These are phyloP conservation scores for Lucilia sericata DNA, from an alignment of 1,140 invertebrate species.

Conservation along the genomic window DNA sequence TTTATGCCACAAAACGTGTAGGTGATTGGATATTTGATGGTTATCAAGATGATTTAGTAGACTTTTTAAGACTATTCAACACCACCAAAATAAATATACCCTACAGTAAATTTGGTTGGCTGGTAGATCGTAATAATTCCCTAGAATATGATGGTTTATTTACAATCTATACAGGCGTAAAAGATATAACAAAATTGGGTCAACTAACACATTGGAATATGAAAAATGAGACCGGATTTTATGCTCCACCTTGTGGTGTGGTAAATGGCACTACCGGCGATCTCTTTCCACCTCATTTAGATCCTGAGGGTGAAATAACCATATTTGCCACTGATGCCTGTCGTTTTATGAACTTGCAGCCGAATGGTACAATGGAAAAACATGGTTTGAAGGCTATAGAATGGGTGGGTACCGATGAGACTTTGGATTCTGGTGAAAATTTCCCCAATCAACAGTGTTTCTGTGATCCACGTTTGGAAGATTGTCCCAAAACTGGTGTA, in stretches of 20 bases:
- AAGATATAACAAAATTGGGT: conserved; percentile 75
- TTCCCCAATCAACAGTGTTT: conserved; percentile 73
- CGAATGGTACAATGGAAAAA: conserved; percentile 55
- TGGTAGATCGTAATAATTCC: conserved; percentile 81
- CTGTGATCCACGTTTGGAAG: conserved; percentile 66
- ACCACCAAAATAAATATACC: conserved; percentile 72
- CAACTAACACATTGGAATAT: conserved; percentile 77
- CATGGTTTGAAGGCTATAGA: conserved; percentile 72
- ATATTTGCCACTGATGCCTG: conserved; percentile 81
- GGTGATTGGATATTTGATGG: conserved; percentile 80
- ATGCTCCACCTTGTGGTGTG: conserved; percentile 72
- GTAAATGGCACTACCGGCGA: conserved; percentile 82
- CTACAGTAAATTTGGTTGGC: conserved; percentile 82
- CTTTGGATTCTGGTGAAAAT: conserved; percentile 78
- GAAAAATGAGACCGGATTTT: conserved; percentile 71
- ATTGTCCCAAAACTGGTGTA: conserved; percentile 70
- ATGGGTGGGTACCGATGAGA: conserved; percentile 73
- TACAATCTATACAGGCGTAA: conserved; percentile 78
- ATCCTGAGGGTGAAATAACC: conserved; percentile 70
- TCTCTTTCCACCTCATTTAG: conserved; percentile 78
- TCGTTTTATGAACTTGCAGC: conserved; percentile 70
- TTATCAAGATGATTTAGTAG: conserved; percentile 77
- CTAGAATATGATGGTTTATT: conserved; percentile 79
- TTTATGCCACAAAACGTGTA: conserved; percentile 75
- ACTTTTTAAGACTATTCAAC: conserved; percentile 72